Base-by-base conservation (phyloP, 2,888 invertebrate genomes). In the Hirudinaria manillensis region DNA sequence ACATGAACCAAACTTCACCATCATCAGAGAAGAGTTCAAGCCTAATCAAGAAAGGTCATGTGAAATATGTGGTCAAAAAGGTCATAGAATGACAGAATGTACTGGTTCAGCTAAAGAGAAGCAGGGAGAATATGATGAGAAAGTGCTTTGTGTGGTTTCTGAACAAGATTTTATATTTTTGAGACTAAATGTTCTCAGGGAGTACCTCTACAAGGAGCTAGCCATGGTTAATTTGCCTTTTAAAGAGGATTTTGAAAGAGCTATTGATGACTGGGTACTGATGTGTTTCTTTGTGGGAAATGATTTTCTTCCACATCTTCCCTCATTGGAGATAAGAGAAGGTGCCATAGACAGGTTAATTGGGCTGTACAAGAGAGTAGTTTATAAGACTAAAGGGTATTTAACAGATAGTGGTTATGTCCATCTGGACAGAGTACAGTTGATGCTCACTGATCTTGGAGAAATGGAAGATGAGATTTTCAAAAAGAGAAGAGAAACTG, bases 211-310 rank as follows among this genome's bases (percentile, higher is more conserved):
- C 84, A 89, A 89, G 82, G 97, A 98, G 80, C 87, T 98, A 75
- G 85, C 87, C 80, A 97, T 98, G 94, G 78, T 80, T 27, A 92
- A 93, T 85, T 88, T 98, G 61, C 95, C 97, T 3, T 98, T 99
- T 85, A 87, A 89, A 72, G 98, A 94, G 85, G 93, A 95, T 83
- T 93, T 99, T 85, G 99, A 99, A 84, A 82, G 98, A 75, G 94
- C 91, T 0, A 85, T 99, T 24, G 99, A 99, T 83, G 99, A 99
- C 87, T 99, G 98, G 98, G 98, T 89, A n/a, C 89, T 89, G 81
- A 96, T 99, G 94, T 99, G 99, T 84, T 99, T 99, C 88, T 99
- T 99, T 86, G 97, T 98, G 74, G 99, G 99, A 71, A 99, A 99
- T 84, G 99, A 99, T 87, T 99, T 99, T 84, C 86, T 99, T 81